Conservation (phyloP, 2,797 vertebrate species). For the Crocidura indochinensis region DNA sequence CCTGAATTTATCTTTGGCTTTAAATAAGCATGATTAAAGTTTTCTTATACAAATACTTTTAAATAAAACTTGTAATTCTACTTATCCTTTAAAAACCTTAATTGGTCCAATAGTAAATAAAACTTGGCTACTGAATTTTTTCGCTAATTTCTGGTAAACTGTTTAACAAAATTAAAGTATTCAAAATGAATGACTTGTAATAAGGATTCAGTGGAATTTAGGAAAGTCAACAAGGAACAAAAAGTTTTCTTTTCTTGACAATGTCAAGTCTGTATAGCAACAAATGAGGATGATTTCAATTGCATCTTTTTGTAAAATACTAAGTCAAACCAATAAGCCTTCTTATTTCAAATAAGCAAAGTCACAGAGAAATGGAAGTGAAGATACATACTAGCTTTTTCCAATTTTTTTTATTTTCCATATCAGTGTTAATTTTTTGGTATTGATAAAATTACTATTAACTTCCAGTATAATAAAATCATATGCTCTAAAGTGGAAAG, state of each 20-base stretch:
- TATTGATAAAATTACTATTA: conserved; percentile 14
- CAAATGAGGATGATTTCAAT: conserved; percentile 54
- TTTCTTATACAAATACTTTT: background rate
- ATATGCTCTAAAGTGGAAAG: conserved; percentile 16
- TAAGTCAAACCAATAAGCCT: conserved; percentile 24
- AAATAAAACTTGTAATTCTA: background rate
- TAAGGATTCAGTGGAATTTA: conserved; percentile 20
- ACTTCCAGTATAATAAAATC: background rate
- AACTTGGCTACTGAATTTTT: background rate
- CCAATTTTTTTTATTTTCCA: background rate
- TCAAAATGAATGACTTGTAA: background rate
- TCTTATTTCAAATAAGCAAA: conserved; percentile 64
- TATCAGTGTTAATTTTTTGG: background rate
- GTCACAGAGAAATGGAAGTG: conserved; percentile 36
- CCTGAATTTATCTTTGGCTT: conserved; percentile 21
- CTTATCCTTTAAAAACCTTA: background rate
- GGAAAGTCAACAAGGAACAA: conserved; percentile 25
- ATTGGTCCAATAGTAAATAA: background rate
- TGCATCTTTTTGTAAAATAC: conserved; percentile 13
- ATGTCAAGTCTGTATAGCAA: background rate
- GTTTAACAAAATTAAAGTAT: conserved; percentile 26
- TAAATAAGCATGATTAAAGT: background rate
- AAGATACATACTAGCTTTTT: background rate
- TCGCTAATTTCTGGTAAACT: background rate
- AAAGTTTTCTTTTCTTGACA: conserved; percentile 49